phyloP scores from a whole-genome alignment of 1,140 invertebrate species.

The Dendrolimus punctatus region DNA sequence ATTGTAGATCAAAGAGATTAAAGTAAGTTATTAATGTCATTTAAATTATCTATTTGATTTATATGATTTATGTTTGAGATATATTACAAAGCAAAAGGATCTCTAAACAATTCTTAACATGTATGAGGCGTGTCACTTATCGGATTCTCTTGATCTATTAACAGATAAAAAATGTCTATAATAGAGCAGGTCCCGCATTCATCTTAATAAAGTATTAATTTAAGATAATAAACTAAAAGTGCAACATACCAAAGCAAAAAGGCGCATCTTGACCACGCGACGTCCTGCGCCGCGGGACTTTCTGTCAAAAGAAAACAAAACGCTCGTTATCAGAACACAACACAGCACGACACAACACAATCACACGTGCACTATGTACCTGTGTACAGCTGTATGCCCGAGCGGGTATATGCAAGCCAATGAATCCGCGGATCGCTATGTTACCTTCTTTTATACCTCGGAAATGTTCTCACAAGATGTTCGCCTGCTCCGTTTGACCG shows the following conservation, averaged over 20 bases:
- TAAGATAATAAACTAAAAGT: neutral
- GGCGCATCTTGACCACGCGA: constrained; percentile 39
- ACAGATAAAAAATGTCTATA: too few species aligned
- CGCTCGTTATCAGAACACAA: constrained; percentile 25
- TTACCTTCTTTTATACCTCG: constrained; percentile 65
- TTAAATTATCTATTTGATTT: too few species aligned
- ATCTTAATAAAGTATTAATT: neutral
- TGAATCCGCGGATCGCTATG: constrained; percentile 50
- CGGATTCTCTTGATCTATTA: too few species aligned
- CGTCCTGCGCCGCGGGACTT: constrained; percentile 28
- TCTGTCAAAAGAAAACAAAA: constrained; percentile 61
- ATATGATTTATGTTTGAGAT: too few species aligned
- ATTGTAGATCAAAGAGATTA: too few species aligned
- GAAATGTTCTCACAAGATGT: constrained; percentile 57
- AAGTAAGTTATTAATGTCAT: too few species aligned
- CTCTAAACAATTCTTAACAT: too few species aligned
- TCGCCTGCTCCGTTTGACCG: constrained; percentile 34
- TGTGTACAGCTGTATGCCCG: constrained; percentile 18
- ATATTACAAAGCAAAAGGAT: too few species aligned
- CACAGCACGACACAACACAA: constrained; percentile 30
- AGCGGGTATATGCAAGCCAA: constrained; percentile 49
- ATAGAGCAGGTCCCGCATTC: neutral
- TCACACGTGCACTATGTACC: constrained; percentile 26
- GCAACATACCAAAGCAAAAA: constrained; percentile 35
- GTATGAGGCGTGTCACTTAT: too few species aligned